A percentile compares a stretch with the other conserved stretches of the same genome.
phyloP scores from a whole-genome alignment of 2,888 invertebrate species.

The Zeuzera pyrina region DNA sequence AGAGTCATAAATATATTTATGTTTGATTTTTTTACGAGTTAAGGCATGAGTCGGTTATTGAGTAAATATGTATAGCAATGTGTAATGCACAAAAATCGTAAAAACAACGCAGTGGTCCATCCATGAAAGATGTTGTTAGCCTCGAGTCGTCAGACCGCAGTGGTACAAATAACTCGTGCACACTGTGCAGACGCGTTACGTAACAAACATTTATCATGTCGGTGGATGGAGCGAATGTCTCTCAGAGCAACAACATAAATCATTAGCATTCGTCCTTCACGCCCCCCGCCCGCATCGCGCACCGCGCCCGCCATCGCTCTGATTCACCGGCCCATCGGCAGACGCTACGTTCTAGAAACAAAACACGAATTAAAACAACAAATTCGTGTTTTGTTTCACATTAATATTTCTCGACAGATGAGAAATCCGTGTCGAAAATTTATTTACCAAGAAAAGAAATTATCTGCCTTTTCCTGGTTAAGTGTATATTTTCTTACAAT shows the following conservation, averaged over 20 bases:
- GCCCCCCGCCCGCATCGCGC: conserved; percentile 10
- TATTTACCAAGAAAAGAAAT: no score
- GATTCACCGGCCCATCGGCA: conserved; percentile 1
- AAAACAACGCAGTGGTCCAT: no score
- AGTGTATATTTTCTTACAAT: no score
- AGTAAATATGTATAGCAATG: no score
- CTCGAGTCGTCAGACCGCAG: no score
- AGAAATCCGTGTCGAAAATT: no score
- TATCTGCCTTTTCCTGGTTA: no score
- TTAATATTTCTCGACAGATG: no score
- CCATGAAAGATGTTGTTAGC: no score
- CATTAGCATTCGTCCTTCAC: conserved; percentile 32
- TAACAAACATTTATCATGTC: conserved; percentile 49
- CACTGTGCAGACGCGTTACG: conserved; percentile 23
- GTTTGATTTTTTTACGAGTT: no score
- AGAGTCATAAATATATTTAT: conserved; percentile 27
- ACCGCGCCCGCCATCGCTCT: neutral
- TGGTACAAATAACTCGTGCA: neutral
- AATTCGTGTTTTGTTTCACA: conserved; percentile 1
- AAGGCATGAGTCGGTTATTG: no score
- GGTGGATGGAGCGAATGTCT: conserved; percentile 36
- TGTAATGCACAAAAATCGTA: no score
- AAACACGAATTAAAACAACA: conserved; percentile 3
- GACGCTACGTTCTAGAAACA: conserved; percentile 2
- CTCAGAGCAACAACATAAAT: conserved; percentile 48